Conservation (phyloP, 1,140 invertebrate species). For the Muscidifurax raptorellus region DNA sequence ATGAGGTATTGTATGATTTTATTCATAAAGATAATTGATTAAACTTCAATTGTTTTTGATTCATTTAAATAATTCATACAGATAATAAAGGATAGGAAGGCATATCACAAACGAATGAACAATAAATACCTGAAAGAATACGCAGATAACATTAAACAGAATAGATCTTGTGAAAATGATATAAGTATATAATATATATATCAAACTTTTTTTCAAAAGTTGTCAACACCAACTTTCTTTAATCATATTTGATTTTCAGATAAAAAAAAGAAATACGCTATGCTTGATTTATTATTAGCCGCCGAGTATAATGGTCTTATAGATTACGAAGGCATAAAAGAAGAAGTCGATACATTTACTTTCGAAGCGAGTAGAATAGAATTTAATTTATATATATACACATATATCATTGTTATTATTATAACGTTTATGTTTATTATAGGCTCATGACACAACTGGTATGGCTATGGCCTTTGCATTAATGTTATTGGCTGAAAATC, state of each 20-base stretch:
- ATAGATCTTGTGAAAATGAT: not conserved
- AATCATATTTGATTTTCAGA: constrained; percentile 36
- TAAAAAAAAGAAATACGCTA: constrained; percentile 81
- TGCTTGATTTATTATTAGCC: constrained; percentile 87
- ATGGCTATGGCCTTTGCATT: constrained; percentile 54
- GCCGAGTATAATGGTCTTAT: constrained; percentile 75
- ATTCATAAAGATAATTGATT: not conserved
- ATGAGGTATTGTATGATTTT: constrained; percentile 54
- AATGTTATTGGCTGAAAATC: constrained; percentile 55
- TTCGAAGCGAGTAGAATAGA: constrained; percentile 78
- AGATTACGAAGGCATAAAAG: constrained; percentile 81
- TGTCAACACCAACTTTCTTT: not conserved
- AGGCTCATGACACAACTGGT: constrained; percentile 59
- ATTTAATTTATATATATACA: not conserved
- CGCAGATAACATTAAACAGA: not conserved
- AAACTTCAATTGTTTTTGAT: not conserved
- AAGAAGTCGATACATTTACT: constrained; percentile 91
- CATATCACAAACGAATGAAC: constrained; percentile 60
- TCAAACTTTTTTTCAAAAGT: not conserved
- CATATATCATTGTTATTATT: not conserved
- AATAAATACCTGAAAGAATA: constrained; percentile 51
- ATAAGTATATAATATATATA: not conserved
- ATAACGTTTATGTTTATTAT: constrained; percentile 14
- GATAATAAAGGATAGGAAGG: constrained; percentile 64
- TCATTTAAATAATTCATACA: constrained; percentile 46